Evolutionary conservation across 2,797 vertebrate genomes (phyloP), one percentile per base, ranked within the genome.

Genomic region (Limnodromus scolopaceus): DNA sequence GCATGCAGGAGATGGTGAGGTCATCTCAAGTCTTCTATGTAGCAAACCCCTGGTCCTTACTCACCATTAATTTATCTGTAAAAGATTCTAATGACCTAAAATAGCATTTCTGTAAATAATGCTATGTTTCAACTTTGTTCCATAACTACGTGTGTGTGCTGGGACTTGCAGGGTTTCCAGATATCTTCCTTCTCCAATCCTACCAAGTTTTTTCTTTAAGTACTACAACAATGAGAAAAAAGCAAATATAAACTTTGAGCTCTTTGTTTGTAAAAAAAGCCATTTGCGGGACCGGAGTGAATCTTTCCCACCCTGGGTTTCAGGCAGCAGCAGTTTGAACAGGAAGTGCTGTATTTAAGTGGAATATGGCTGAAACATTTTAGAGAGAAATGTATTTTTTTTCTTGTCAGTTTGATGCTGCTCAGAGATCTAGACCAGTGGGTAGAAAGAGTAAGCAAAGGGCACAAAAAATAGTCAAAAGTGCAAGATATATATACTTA

Each of bases 211-310:
- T 87, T 80, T 84, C 24, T 89, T 89, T 58, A 74, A 90, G 80
- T 22, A 11, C 79, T 96, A 4, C 28, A 78, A 55, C 57, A 54
- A 57, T 30, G 58, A 70, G 41, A 70, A 90, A 89, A 95, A 87
- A 0, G 12, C 1, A 3, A 84, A 82, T 57, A 68, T 69, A 84
- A 92, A 89, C 81, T 74, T 77, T 3, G 43, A 64, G 48, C 15
- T 94, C 71, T 87, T 89, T 90, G 58, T 93, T 91, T 93, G 41
- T 66, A 57, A 78, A 81, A 91, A 61, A 83, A 75, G 28, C 61
- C 60, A 45, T 92, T 92, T 92, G 71, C 0, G 0, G 27, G 38
- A 75, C 10, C n/a, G 72, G 24, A 85, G 36, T 70, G 71, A 80
- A 45, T 89, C 41, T 94, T 84, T 87, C 84, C 41, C 65, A 39